phyloP scores from a whole-genome alignment of 1,140 invertebrate genomes.

The Ectropis grisescens region DNA sequence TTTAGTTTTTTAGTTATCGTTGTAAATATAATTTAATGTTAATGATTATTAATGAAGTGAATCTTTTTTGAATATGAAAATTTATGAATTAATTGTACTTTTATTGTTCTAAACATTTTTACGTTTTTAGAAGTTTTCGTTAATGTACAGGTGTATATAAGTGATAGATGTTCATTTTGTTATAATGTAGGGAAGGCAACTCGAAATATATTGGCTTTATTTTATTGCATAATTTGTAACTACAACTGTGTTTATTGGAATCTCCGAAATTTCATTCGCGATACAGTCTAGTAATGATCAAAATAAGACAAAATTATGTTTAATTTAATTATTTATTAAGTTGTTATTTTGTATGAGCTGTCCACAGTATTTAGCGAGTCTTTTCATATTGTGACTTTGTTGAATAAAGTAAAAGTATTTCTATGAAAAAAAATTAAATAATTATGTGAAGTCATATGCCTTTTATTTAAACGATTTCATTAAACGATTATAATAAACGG shows the following conservation, averaged over 20 bases:
- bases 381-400: conserved; percentile 64
- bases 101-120: conserved; percentile 58
- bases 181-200: conserved; percentile 22
- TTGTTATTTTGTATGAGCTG: conserved; percentile 59
- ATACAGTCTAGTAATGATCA: too few relatives aligned
- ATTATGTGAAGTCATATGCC: conserved; percentile 41
- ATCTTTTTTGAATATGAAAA: conserved; percentile 49
- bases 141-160: conserved; percentile 67
- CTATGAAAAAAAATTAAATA: conserved; percentile 62
- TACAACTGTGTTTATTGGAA: neutral
- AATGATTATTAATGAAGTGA: conserved; percentile 20
- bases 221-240: neutral
- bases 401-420: conserved; percentile 66
- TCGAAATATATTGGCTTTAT: neutral
- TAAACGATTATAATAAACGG: too few relatives aligned
- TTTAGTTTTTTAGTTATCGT: conserved; percentile 57
- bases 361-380: conserved; percentile 56
- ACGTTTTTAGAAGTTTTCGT: conserved; percentile 51
- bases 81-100: conserved; percentile 40
- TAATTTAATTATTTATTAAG: too few relatives aligned
- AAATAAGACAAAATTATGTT: too few relatives aligned
- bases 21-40: conserved; percentile 65
- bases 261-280: too few relatives aligned
- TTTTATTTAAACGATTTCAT: conserved; percentile 4
- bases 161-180: conserved; percentile 61